These are phyloP conservation scores for Noturus placidus DNA, from an alignment of 2,113 vertebrate species.

Conservation along the genomic window DNA sequence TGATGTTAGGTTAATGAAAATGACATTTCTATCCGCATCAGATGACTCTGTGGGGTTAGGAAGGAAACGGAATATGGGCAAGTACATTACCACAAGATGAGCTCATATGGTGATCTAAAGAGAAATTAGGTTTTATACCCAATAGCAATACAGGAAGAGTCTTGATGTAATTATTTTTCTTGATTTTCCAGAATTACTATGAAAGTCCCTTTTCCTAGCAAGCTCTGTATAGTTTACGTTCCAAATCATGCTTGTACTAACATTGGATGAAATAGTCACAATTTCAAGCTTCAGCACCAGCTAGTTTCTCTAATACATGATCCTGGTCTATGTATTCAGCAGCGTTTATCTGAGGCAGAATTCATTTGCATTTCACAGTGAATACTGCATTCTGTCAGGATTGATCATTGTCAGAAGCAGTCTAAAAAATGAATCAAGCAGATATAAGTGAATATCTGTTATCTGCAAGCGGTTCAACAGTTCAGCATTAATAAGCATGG, in stretches of 20 bases:
- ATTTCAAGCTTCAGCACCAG: background rate
- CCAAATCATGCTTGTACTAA: background rate
- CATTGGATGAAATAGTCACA: background rate
- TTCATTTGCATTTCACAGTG: constrained; percentile 21
- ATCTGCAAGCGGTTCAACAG: background rate
- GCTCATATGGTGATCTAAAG: background rate
- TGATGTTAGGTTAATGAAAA: constrained; percentile 6
- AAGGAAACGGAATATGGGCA: background rate
- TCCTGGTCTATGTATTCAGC: background rate
- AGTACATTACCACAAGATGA: background rate
- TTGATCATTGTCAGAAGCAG: background rate
- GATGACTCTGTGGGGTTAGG: background rate
- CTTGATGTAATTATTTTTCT: background rate
- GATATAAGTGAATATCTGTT: constrained; percentile 21
- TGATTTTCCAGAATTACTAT: background rate
- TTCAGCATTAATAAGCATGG: constrained; percentile 13
- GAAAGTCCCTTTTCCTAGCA: background rate
- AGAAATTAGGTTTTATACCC: background rate
- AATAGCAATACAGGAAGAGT: background rate
- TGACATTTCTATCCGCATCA: background rate
- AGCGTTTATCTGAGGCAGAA: background rate
- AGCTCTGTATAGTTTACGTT: background rate
- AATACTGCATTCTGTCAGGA: background rate
- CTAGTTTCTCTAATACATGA: background rate
- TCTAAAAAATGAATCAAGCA: constrained; percentile 4